Percentiles rank a stretch among this genome's conserved stretches.
Evolutionary conservation across 2,888 invertebrate genomes (phyloP).

Genomic region (Asteroscopus sphinx): DNA sequence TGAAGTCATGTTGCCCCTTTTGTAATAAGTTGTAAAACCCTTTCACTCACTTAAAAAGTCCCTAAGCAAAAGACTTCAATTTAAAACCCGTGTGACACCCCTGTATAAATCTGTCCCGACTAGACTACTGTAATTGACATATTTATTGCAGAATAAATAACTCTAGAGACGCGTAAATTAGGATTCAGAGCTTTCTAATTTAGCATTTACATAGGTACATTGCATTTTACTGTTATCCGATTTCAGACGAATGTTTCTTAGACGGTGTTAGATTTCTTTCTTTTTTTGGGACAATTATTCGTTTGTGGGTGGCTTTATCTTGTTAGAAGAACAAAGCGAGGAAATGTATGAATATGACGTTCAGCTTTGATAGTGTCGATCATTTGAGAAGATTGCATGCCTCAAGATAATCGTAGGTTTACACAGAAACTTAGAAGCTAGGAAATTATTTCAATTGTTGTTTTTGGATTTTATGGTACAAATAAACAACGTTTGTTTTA

Average conservation of each 20-base stretch:
- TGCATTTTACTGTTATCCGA: constrained; percentile 61
- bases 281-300: constrained; percentile 19
- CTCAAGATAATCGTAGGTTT: background rate
- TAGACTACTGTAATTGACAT: constrained; percentile 77
- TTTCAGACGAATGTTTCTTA: constrained; percentile 54
- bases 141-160: constrained; percentile 80
- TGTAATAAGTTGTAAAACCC: constrained; percentile 20
- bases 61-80: constrained; percentile 44
- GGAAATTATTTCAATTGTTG: background rate
- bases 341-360: background rate
- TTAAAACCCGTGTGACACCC: constrained; percentile 54
- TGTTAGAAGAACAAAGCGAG: background rate
- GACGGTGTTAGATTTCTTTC: constrained; percentile 11
- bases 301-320: constrained; percentile 31
- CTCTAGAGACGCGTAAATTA: constrained; percentile 73
- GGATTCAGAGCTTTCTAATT: constrained; percentile 73
- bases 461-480: background rate
- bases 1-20: background rate
- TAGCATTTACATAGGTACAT: constrained; percentile 65
- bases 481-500: background rate
- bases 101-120: constrained; percentile 71
- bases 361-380: background rate
- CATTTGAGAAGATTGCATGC: background rate
- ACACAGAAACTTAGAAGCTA: background rate
- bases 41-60: constrained; percentile 38